phyloP scores from a whole-genome alignment of 2,113 vertebrate species.

The Vanacampus margaritifer region DNA sequence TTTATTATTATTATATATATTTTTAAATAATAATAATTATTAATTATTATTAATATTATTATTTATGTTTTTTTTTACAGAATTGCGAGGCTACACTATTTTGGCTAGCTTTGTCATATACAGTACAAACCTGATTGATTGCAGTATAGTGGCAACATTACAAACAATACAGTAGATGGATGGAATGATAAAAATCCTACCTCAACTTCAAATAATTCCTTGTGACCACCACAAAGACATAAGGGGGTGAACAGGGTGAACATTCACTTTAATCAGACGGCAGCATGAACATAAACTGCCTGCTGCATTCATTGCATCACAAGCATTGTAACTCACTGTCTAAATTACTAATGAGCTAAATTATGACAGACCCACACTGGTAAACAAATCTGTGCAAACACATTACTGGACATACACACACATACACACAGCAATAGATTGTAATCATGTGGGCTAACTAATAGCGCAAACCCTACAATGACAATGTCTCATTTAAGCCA shows the following conservation, averaged over 20 bases:
- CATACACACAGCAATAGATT: conserved; percentile 16
- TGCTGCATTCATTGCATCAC: conserved; percentile 30
- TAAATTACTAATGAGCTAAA: conserved; percentile 43
- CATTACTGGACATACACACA: conserved; percentile 21
- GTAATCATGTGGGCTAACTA: conserved; percentile 11
- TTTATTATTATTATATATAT: no score
- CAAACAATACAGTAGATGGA: not conserved
- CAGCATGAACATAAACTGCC: conserved; percentile 37
- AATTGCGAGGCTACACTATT: no score
- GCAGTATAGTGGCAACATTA: no score
- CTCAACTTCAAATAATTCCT: conserved; percentile 9
- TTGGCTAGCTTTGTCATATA: no score
- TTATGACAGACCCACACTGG: conserved; percentile 25
- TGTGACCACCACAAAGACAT: conserved; percentile 31
- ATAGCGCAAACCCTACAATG: conserved; percentile 10
- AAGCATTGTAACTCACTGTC: conserved; percentile 25
- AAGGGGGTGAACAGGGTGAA: not conserved
- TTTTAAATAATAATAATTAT: no score
- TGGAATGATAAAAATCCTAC: not conserved
- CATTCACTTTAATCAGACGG: conserved; percentile 31
- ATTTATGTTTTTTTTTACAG: no score
- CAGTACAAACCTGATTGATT: no score
- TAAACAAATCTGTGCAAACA: conserved; percentile 47
- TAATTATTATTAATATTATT: no score
- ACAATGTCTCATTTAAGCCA: conserved; percentile 20